Evolutionary conservation across 2,888 invertebrate species (phyloP).

Genomic region (Campoplex capitator): DNA sequence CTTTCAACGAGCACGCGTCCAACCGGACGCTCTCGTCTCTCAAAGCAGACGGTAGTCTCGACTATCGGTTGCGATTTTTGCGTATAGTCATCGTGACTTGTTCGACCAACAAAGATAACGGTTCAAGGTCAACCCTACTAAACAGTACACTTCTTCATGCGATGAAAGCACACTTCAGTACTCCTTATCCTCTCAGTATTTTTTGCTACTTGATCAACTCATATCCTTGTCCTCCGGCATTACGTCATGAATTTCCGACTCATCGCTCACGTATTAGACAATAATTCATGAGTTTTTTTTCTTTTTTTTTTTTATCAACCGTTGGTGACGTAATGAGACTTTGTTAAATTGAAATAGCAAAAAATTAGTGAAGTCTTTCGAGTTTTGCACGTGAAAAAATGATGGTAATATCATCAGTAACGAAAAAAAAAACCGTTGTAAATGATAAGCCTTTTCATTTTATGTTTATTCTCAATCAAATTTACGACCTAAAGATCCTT

Average conservation of each 20-base stretch:
- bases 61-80: constrained; percentile 29
- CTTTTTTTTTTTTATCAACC: background rate
- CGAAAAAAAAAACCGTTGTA: too few species aligned
- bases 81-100: constrained; percentile 68
- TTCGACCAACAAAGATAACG: constrained; percentile 70
- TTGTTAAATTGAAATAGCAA: background rate
- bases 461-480: too few species aligned
- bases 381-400: too few species aligned
- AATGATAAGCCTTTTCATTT: too few species aligned
- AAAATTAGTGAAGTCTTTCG: background rate
- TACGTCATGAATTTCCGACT: background rate
- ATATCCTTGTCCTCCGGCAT: background rate
- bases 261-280: background rate
- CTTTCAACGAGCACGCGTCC: constrained; percentile 29
- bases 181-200: background rate
- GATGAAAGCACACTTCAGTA: constrained; percentile 10
- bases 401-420: too few species aligned
- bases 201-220: background rate
- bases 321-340: background rate
- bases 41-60: constrained; percentile 5
- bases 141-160: background rate
- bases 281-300: background rate
- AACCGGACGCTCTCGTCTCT: constrained; percentile 2
- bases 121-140: constrained; percentile 68
- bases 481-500: too few species aligned